phyloP scores from a whole-genome alignment of 2,113 vertebrate species.

The Coryphaenoides rupestris region DNA sequence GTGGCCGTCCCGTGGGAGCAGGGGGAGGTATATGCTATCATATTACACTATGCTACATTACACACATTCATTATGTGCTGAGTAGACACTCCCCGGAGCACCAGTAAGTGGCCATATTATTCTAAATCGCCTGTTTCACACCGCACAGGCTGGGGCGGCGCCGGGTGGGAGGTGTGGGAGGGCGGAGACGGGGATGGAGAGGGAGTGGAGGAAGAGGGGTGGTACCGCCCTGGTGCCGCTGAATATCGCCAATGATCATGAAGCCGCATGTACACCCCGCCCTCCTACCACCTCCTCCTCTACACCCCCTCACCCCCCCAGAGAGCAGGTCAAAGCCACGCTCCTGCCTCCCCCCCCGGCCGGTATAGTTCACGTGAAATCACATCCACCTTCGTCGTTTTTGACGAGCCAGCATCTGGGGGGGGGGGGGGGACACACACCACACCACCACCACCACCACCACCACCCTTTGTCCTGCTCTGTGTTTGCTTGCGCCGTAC shows the following conservation, averaged over 20 bases:
- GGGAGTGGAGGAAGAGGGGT: background rate
- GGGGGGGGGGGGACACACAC: too few species aligned
- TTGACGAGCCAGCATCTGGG: background rate
- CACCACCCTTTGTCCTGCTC: conserved; percentile 18
- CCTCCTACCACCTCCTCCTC: background rate
- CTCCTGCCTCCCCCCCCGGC: too few species aligned
- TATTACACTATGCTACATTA: conserved; percentile 73
- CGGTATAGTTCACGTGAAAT: too few species aligned
- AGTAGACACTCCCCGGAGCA: conserved; percentile 68
- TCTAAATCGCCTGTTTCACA: conserved; percentile 68
- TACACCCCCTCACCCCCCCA: too few species aligned
- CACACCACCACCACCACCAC: too few species aligned
- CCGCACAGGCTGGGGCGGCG: conserved; percentile 30
- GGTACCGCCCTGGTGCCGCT: too few species aligned
- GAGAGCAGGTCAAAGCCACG: too few species aligned
- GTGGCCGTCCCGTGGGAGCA: conserved; percentile 58
- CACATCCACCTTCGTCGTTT: too few species aligned
- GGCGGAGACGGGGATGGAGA: too few species aligned
- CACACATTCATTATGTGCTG: conserved; percentile 75
- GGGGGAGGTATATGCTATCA: conserved; percentile 65
- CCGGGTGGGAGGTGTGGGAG: background rate
- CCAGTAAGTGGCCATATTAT: conserved; percentile 70
- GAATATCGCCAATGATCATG: background rate
- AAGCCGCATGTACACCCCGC: background rate
- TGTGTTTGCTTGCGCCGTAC: background rate